A percentile compares a stretch with the other conserved stretches of the same genome.
Evolutionary conservation across 2,888 invertebrate species (phyloP).

Genomic region (Cosmopolites sordidus): DNA sequence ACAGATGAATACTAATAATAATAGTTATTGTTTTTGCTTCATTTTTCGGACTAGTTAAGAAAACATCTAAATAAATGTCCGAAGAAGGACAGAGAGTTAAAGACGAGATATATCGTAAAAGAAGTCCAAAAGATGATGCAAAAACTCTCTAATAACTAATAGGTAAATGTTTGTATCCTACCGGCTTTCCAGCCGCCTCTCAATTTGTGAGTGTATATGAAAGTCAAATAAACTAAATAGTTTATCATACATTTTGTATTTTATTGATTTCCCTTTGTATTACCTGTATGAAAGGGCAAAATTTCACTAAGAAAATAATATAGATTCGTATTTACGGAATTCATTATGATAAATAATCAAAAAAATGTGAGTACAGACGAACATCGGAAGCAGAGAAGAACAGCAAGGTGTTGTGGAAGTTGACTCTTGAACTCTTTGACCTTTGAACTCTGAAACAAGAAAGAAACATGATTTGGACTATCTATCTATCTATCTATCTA

Average conservation of each 20-base stretch:
- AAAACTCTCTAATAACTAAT: slow-evolving; percentile 31
- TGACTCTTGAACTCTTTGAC: too few relatives aligned
- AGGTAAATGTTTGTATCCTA: slow-evolving; percentile 54
- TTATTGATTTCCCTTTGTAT: slow-evolving; percentile 19
- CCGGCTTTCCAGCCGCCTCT: slow-evolving; percentile 51
- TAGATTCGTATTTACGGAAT: too few relatives aligned
- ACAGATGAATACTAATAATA: slow-evolving; percentile 52
- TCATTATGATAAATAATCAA: too few relatives aligned
- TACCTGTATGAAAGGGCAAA: neutral
- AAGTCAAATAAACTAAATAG: slow-evolving; percentile 54
- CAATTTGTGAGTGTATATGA: slow-evolving; percentile 54
- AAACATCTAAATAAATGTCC: too few relatives aligned
- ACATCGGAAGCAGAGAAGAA: too few relatives aligned
- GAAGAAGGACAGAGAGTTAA: too few relatives aligned
- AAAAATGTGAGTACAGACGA: too few relatives aligned
- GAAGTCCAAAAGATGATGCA: slow-evolving; percentile 6
- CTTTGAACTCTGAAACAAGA: too few relatives aligned
- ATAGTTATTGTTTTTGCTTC: slow-evolving; percentile 41
- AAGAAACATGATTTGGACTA: too few relatives aligned
- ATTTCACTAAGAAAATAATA: neutral
- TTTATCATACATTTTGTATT: slow-evolving; percentile 46
- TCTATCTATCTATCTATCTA: too few relatives aligned
- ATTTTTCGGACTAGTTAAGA: neutral
- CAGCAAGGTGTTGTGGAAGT: too few relatives aligned
- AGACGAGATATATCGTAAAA: too few relatives aligned